Conservation (phyloP, 2,113 vertebrate genomes). For the Atlantisia rogersi region DNA sequence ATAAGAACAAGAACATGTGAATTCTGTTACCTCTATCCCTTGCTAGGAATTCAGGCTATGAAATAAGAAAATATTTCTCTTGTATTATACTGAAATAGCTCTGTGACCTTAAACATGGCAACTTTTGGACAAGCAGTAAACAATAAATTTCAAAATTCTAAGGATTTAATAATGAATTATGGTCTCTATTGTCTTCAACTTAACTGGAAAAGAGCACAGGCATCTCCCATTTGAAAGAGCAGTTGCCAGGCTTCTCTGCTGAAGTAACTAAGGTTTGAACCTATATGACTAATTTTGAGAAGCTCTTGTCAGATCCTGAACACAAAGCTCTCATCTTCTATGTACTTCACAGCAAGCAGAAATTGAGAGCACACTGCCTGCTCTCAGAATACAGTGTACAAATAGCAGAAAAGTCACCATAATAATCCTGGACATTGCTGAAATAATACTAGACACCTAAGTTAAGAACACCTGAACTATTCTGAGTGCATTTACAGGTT, state of each 20-base stretch:
- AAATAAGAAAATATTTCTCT: not conserved
- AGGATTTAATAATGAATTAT: not conserved
- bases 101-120: not conserved
- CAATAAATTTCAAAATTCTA: not conserved
- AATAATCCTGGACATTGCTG: not conserved
- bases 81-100: not conserved
- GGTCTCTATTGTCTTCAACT: not conserved
- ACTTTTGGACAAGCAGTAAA: not conserved
- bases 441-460: not conserved
- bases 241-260: not conserved
- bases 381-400: not conserved
- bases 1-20: not conserved
- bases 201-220: not conserved
- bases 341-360: rapidly evolving
- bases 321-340: not conserved
- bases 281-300: not conserved
- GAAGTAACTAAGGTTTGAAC: not conserved
- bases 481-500: not conserved
- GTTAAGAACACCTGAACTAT: not conserved
- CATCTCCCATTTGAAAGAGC: not conserved
- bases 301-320: not conserved
- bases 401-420: not conserved
- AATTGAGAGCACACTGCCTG: not conserved
- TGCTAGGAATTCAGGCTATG: not conserved
- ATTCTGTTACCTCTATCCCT: not conserved